Percentiles rank a stretch among this genome's conserved stretches.
Evolutionary conservation across 2,113 vertebrate species (phyloP).

Genomic region (Phaethon lepturus): DNA sequence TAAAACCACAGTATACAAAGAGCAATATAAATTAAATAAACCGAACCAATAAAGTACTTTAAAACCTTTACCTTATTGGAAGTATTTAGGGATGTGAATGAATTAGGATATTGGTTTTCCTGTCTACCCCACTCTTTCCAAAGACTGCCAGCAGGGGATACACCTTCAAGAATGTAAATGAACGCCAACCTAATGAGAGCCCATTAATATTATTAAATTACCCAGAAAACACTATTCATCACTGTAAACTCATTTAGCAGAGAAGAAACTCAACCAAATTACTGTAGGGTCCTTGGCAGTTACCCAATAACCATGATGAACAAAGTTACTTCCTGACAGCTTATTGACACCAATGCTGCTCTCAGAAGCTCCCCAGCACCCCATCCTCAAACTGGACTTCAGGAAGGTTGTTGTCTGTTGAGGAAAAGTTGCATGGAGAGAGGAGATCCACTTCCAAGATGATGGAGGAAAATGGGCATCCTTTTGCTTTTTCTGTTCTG

Average conservation of each 20-base stretch:
- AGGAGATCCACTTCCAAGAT: background rate
- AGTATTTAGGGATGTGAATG: constrained; percentile 47
- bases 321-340: constrained; percentile 7
- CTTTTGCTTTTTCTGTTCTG: background rate
- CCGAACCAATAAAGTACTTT: constrained; percentile 3
- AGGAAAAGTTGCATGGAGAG: background rate
- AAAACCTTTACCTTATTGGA: constrained; percentile 33
- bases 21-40: constrained; percentile 41
- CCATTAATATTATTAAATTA: constrained; percentile 72
- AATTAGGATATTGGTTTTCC: constrained; percentile 56
- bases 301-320: constrained; percentile 37
- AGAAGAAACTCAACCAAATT: constrained; percentile 55
- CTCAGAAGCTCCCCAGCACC: background rate
- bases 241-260: constrained; percentile 58
- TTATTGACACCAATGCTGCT: constrained; percentile 6
- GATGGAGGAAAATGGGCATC: background rate
- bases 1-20: constrained; percentile 24
- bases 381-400: background rate
- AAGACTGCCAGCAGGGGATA: constrained; percentile 46
- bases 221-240: constrained; percentile 64
- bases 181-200: constrained; percentile 61
- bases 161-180: constrained; percentile 62
- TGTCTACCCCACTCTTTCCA: constrained; percentile 27
- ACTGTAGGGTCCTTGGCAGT: constrained; percentile 60
- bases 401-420: background rate